Conservation (phyloP, 1,140 invertebrate genomes). For the Drosophila oshimai region DNA sequence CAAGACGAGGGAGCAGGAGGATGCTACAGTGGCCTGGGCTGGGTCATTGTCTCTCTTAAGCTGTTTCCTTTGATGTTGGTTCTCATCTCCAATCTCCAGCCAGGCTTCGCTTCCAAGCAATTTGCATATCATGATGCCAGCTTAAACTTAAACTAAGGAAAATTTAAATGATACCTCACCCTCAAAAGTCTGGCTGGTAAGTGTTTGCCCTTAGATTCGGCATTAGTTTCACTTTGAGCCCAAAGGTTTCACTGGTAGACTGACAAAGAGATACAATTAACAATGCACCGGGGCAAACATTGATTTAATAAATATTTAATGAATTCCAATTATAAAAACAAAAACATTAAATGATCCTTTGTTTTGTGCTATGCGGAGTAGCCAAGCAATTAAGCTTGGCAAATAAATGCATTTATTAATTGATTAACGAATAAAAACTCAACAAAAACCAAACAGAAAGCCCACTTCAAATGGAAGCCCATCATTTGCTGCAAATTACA, state of each 20-base stretch:
- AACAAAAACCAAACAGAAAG: background rate
- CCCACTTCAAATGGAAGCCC: constrained; percentile 25
- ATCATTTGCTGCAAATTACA: constrained; percentile 55
- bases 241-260: background rate
- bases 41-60: constrained; percentile 43
- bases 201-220: background rate
- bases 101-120: too few species aligned
- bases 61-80: constrained; percentile 41
- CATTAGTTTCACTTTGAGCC: background rate
- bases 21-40: constrained; percentile 10
- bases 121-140: constrained; percentile 78
- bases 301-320: constrained; percentile 71
- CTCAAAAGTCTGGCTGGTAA: background rate
- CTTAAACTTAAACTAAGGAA: constrained; percentile 51
- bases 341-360: constrained; percentile 59
- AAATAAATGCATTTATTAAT: constrained; percentile 77
- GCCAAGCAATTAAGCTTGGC: constrained; percentile 65
- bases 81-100: constrained; percentile 6
- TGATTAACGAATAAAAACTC: constrained; percentile 16
- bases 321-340: constrained; percentile 39
- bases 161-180: constrained; percentile 39
- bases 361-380: constrained; percentile 40
- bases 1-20: background rate
- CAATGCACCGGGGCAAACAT: constrained; percentile 33
- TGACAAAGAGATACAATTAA: constrained; percentile 9